Percentiles rank a stretch among this genome's conserved stretches.
Evolutionary conservation across 2,797 vertebrate genomes (phyloP).

Genomic region (Micropoecilia bifurca): DNA sequence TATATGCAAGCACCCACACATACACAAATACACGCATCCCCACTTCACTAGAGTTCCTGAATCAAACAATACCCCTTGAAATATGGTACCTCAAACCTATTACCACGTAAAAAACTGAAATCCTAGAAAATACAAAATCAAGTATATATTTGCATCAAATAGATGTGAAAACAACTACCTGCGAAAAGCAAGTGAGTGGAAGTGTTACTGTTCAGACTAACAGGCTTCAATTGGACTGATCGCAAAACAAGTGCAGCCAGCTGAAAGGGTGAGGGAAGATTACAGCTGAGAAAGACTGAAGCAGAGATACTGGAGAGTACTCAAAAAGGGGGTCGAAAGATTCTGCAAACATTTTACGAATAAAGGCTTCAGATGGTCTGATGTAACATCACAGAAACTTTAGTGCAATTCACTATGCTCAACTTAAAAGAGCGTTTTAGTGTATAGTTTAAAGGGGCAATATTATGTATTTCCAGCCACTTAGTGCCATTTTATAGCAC

Average conservation of each 20-base stretch:
- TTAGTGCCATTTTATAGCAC: too few species aligned
- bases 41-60: constrained; percentile 54
- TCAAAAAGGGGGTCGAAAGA: constrained; percentile 35
- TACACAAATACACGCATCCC: constrained; percentile 6
- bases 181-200: constrained; percentile 8
- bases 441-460: not conserved
- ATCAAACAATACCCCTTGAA: constrained; percentile 40
- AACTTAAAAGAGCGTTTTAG: constrained; percentile 27
- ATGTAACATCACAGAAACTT: constrained; percentile 53
- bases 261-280: constrained; percentile 42
- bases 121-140: constrained; percentile 20
- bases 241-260: constrained; percentile 49
- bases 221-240: constrained; percentile 32
- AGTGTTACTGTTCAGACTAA: constrained; percentile 44
- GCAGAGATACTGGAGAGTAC: constrained; percentile 31
- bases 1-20: constrained; percentile 24
- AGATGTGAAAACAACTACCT: constrained; percentile 19
- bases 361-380: constrained; percentile 30
- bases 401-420: constrained; percentile 30
- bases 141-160: constrained; percentile 34
- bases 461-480: too few species aligned
- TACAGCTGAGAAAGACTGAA: constrained; percentile 24
- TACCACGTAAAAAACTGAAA: constrained; percentile 28
- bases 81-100: constrained; percentile 40
- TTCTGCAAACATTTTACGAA: constrained; percentile 23